Base-by-base conservation (phyloP, 1,140 invertebrate species). In the Drosophila neocordata region DNA sequence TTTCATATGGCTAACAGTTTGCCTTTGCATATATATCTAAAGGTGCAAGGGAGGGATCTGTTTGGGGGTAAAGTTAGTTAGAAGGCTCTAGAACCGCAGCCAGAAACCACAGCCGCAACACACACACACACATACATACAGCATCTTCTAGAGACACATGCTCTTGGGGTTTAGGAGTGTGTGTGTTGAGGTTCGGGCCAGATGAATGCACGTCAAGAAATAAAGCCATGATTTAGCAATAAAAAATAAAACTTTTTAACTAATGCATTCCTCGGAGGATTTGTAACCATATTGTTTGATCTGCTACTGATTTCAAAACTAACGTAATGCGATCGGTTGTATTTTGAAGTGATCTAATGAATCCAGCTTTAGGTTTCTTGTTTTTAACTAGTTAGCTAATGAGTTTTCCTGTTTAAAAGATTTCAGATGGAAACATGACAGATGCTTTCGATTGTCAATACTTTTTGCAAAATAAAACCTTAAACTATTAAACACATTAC, bases 201-300 rank as follows among this genome's bases (percentile, higher is more conserved):
- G 74, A 73, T 65, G 82, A 74, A 59, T 76, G 56, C 83, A 87
- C 82, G 37, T 67, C 9, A n/a, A 64, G 5, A 57, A 76, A 67
- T 22, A 24, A 3, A 48, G 41, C 41, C 13, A 13, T 9, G 41
- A 15, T 13, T 15, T 13, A 8, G 1, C 9, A 18, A 15, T 3
- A 22, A 11, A 20, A 44, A 48, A 9, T 6, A n/a, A n/a, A n/a
- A n/a, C n/a, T 0, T 24, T 1, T 1, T 24, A 24, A 24, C 4
- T 2, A 24, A 24, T 24, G 24, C 24, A 4, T 24, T 24, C n/a
- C n/a, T n/a, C n/a, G n/a, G n/a, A n/a, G n/a, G n/a, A n/a, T n/a
- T n/a, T n/a, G n/a, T n/a, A n/a, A n/a, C n/a, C n/a, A n/a, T n/a
- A n/a, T n/a, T n/a, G n/a, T n/a, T n/a, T n/a, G n/a, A n/a, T n/a